Evolutionary conservation across 2,797 vertebrate species (phyloP), one percentile per base, ranked within the genome.

Genomic region (Hypotaenidia philippensis): DNA sequence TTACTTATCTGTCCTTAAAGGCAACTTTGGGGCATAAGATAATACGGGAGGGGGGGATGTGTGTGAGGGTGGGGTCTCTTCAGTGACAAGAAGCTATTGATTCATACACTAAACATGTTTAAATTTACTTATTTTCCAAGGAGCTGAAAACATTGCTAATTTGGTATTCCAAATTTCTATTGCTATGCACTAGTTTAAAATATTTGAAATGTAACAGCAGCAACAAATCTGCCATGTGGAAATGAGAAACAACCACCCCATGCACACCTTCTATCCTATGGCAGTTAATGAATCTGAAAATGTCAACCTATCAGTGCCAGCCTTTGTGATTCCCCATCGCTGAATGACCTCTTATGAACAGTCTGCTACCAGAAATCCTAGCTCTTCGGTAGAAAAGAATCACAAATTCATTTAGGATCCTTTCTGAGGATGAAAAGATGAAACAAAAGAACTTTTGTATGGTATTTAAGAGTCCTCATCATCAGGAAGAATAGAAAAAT

Each of bases 1-100:
- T 69, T 86, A 94, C 44, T 96, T 91, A 66, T 18, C 18, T 56
- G 52, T 38, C 44, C 86, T 87, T 56, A 81, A 85, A 80, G 66
- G 38, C 49, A 76, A 53, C 80, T 74, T 59, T 11, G 20, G 20
- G 9, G 68, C 52, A 72, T 70, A 92, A 91, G 83, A 88, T 31
- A 68, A 83, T 44, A 47, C 4, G 21, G 47, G 47, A 22, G 22
- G 47, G 47, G 45, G 22, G 47, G 47, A 41, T 41, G 41, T 44
- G 41, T 44, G 18, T 17, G 18, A 9, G 41, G 18, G 9, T 44
- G 41, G 41, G 41, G 18, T 44, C 41, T 44, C 41, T 83, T 65
- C 69, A 83, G 31, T 65, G 44, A 76, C 36, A 92, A 74, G 23
- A 93, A 78, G 10, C 13, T 5, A 34, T 18, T 90, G 86, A 85